Base-by-base conservation (phyloP, 92 coral and sea anemone species). In the Phenganax stokvisi region DNA sequence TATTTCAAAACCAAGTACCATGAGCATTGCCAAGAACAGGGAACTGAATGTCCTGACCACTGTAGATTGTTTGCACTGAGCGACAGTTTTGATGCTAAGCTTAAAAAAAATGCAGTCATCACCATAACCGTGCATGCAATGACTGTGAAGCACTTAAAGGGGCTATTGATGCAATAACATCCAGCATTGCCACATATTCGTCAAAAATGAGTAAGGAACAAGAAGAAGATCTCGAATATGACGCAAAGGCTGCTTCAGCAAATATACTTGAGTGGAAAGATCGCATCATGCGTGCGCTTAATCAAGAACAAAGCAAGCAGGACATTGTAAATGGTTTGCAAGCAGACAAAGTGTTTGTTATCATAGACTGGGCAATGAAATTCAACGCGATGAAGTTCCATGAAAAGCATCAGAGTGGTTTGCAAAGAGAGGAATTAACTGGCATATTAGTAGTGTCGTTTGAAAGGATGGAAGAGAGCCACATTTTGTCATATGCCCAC, bases 401-500 rank as follows among this genome's bases (percentile, higher is more conserved):
- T 51, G 91, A 90, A 70, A 90, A 90, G 67, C 93, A 87, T 74
- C 87, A 5, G 92, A 87, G 54, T 89, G 89, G 86, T 89, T 85
- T 73, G 87, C 85, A 10, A 87, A 87, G 47, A 37, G 47, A 37
- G 47, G 47, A 37, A 37, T 37, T 37, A 37, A 37, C 47, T 37
- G 47, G 47, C 90, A 89, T 71, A 81, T 87, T 12, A 84, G 87
- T 20, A 89, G 87, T 56, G 89, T 87, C 25, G 51, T 89, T 52
- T 57, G 13, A 51, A 87, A 62, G 56, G 75, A 57, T 51, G 88
- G 71, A 51, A 65, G 44, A 59, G 71, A 82, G 56, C 71, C 82
- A 80, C 44, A 83, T 84, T 31, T 25, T 53, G 62, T 85, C 88
- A 29, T 85, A 87, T 81, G 85, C 81, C 56, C 88, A 88, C 59